Conservation (phyloP, 2,113 vertebrate genomes). For the Lamprotornis superbus region DNA sequence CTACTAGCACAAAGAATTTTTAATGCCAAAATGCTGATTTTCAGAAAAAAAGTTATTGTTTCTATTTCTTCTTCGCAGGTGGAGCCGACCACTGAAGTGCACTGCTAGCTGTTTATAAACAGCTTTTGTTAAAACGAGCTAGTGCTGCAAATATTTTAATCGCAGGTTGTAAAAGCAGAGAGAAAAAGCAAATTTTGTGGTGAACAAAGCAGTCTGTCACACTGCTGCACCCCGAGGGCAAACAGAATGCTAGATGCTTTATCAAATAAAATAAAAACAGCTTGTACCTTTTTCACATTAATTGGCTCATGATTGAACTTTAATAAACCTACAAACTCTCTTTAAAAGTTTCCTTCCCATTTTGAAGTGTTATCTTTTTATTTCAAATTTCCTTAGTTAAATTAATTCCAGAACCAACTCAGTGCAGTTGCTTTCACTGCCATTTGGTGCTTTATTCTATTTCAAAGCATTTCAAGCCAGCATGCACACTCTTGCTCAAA, state of each 20-base stretch:
- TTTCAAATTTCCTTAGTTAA: background rate
- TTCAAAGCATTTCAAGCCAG: background rate
- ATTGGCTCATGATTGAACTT: slow-evolving; percentile 23
- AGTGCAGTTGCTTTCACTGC: background rate
- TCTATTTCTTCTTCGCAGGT: background rate
- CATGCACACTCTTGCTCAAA: background rate
- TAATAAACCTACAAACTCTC: background rate
- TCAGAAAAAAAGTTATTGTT: background rate
- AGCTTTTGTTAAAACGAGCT: background rate
- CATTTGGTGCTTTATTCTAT: background rate
- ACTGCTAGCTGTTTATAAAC: background rate
- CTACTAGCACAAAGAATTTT: background rate
- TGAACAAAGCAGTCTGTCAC: background rate
- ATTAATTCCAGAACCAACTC: background rate
- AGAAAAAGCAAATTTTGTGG: background rate
- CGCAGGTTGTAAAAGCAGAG: background rate
- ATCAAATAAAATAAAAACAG: slow-evolving; percentile 22
- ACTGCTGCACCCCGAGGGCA: background rate
- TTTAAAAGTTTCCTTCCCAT: background rate
- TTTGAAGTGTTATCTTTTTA: background rate
- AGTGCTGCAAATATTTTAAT: slow-evolving; percentile 23
- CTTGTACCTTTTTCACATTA: slow-evolving; percentile 35
- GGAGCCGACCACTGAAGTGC: background rate
- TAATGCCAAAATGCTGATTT: background rate
- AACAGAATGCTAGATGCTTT: slow-evolving; percentile 6